Conservation (phyloP, 1,140 invertebrate genomes). For the Drosophila ogumai region DNA sequence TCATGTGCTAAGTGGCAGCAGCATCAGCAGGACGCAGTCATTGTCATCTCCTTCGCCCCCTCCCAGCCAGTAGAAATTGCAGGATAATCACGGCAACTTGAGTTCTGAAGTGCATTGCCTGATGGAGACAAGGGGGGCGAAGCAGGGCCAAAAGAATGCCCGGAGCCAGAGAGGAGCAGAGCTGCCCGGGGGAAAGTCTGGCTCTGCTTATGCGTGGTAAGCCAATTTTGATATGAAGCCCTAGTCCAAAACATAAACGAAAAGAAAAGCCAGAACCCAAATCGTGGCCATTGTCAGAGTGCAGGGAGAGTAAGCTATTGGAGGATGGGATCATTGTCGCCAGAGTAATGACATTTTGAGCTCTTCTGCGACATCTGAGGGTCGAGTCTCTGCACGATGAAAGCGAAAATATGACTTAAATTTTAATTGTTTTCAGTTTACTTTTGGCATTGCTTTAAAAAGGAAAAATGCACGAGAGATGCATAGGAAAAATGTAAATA, state of each 20-base stretch:
- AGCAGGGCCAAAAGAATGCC: conserved; percentile 22
- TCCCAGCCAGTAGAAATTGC: conserved; percentile 63
- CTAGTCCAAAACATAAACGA: conserved; percentile 63
- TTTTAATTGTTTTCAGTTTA: conserved; percentile 16
- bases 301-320: conserved; percentile 44
- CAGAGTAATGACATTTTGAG: conserved; percentile 66
- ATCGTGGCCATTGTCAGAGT: conserved; percentile 68
- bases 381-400: conserved; percentile 6
- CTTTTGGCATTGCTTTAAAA: not conserved
- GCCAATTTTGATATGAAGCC: conserved; percentile 76
- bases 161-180: not conserved
- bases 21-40: conserved; percentile 39
- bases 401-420: conserved; percentile 34
- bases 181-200: conserved; percentile 6
- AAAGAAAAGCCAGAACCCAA: conserved; percentile 41
- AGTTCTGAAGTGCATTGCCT: conserved; percentile 70
- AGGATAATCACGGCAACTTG: conserved; percentile 82
- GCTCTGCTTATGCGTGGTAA: conserved; percentile 79
- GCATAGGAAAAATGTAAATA: not conserved
- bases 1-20: conserved; percentile 14
- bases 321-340: conserved; percentile 32
- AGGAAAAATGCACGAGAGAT: not conserved
- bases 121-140: not conserved
- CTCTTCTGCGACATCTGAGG: conserved; percentile 19
- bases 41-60: conserved; percentile 51